Evolutionary conservation across 2,797 vertebrate genomes (phyloP).

Genomic region (Falco cherrug): DNA sequence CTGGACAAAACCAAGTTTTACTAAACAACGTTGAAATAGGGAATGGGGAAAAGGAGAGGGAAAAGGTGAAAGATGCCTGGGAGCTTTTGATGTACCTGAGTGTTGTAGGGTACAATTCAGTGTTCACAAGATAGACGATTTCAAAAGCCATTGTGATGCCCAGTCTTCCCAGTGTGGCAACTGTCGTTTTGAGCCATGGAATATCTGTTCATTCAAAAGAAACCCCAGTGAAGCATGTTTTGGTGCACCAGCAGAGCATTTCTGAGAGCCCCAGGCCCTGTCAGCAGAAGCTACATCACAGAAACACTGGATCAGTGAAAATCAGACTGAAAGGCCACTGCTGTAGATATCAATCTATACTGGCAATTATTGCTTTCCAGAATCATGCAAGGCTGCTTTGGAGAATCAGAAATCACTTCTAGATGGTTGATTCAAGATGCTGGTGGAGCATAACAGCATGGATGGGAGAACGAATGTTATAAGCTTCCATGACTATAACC

Average conservation of each 20-base stretch:
- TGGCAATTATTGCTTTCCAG: neutral
- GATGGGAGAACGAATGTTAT: neutral
- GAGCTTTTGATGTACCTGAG: conserved; percentile 78
- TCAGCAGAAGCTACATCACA: neutral
- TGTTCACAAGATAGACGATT: conserved; percentile 88
- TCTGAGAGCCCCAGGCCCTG: neutral
- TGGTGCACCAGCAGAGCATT: neutral
- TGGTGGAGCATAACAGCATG: neutral
- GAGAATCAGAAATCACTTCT: neutral
- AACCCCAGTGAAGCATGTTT: neutral
- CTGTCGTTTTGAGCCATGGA: conserved; percentile 86
- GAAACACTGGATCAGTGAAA: neutral
- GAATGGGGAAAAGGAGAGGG: neutral
- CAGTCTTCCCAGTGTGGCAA: conserved; percentile 90
- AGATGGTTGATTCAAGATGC: neutral
- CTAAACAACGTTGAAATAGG: neutral
- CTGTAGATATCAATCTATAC: neutral
- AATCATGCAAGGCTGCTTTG: neutral
- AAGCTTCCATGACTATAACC: neutral
- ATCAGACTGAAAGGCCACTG: neutral
- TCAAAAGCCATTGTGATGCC: conserved; percentile 95
- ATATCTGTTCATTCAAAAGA: conserved; percentile 77
- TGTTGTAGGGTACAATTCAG: conserved; percentile 88
- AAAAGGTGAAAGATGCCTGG: neutral
- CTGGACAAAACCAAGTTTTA: neutral